These are phyloP conservation scores for Ceratina calcarata DNA, from an alignment of 1,140 invertebrate species.

Conservation along the genomic window DNA sequence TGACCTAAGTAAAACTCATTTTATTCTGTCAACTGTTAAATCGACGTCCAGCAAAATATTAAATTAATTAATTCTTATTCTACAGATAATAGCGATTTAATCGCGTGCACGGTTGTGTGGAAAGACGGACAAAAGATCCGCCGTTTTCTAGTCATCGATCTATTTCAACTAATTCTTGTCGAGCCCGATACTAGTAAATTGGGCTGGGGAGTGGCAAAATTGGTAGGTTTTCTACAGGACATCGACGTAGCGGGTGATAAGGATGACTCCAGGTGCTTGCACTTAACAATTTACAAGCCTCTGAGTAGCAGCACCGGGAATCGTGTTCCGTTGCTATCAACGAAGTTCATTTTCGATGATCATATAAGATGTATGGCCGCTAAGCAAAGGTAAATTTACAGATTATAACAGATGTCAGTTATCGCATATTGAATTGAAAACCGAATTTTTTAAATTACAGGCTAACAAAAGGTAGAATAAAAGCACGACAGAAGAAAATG, in stretches of 20 bases:
- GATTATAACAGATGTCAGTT: constrained; percentile 31
- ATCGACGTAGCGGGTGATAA: constrained; percentile 93
- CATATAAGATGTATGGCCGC: constrained; percentile 99
- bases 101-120: constrained; percentile 95
- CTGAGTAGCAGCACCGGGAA: constrained; percentile 83
- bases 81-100: constrained; percentile 97
- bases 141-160: constrained; percentile 96
- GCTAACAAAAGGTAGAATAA: constrained; percentile 91
- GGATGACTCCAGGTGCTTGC: constrained; percentile 96
- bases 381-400: constrained; percentile 88
- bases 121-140: constrained; percentile 94
- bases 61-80: neutral
- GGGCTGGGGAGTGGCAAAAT: constrained; percentile 98
- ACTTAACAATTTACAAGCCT: constrained; percentile 95
- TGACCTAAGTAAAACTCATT: constrained; percentile 90
- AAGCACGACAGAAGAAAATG: constrained; percentile 97
- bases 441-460: constrained; percentile 77
- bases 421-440: constrained; percentile 3
- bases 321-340: constrained; percentile 89
- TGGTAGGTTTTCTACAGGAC: constrained; percentile 93
- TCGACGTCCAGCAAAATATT: neutral
- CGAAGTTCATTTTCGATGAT: constrained; percentile 98
- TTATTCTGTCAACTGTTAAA: neutral
- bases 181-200: constrained; percentile 95
- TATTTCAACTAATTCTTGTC: constrained; percentile 96